These are phyloP conservation scores for Propithecus deckenii DNA, from an alignment of 2,797 vertebrate genomes.

Conservation along the genomic window DNA sequence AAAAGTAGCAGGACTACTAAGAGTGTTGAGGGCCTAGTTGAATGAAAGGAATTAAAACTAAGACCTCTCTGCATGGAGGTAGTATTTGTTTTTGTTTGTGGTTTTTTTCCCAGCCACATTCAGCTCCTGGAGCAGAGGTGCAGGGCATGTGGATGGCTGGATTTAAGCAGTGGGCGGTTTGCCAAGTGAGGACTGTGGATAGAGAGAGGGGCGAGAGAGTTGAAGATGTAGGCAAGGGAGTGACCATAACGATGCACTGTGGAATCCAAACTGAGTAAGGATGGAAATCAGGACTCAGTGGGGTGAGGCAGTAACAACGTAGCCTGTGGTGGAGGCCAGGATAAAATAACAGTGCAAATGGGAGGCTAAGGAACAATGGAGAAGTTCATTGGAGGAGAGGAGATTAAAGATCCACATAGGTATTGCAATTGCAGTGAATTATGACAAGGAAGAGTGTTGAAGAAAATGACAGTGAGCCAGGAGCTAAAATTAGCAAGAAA, in stretches of 20 bases:
- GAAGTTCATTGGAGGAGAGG: neutral
- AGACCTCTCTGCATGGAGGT: neutral
- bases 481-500: neutral
- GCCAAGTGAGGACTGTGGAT: neutral
- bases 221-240: neutral
- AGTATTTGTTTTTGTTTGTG: neutral
- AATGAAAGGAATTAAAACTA: neutral
- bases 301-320: neutral
- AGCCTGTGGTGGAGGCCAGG: neutral
- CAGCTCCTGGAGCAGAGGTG: neutral
- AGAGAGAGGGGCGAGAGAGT: neutral
- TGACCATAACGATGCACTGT: neutral
- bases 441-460: neutral
- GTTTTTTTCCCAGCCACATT: neutral
- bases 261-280: neutral
- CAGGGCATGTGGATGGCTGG: neutral
- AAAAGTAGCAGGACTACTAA: neutral
- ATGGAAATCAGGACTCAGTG: neutral
- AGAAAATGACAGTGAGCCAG: neutral
- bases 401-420: neutral
- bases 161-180: too few relatives aligned
- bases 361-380: neutral
- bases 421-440: neutral
- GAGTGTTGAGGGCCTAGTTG: neutral
- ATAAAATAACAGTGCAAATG: neutral